Percentiles rank a stretch among this genome's conserved stretches.
phyloP scores from a whole-genome alignment of 2,888 invertebrate species.

The Sesia bembeciformis region DNA sequence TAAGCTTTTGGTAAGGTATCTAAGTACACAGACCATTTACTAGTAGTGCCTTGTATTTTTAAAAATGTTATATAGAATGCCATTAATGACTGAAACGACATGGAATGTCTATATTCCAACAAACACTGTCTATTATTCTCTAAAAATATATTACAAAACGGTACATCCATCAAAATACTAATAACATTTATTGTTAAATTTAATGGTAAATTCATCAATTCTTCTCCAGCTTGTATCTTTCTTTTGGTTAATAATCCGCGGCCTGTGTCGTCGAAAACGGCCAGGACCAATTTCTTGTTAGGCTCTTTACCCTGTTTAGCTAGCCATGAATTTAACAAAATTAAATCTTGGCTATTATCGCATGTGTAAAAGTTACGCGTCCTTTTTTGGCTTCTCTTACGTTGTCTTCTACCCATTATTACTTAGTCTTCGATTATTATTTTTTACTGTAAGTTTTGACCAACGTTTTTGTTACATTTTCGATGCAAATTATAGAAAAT shows the following conservation, averaged over 20 bases:
- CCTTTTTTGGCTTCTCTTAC: conserved; percentile 47
- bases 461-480: too few relatives aligned
- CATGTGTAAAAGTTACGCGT: conserved; percentile 38
- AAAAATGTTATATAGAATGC: conserved; percentile 83
- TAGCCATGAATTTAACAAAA: conserved; percentile 72
- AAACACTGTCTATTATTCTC: conserved; percentile 59
- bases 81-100: conserved; percentile 82
- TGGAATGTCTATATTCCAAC: conserved; percentile 35
- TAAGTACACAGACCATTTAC: conserved; percentile 79
- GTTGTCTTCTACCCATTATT: conserved; percentile 68
- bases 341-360: conserved; percentile 44
- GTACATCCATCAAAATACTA: conserved; percentile 68
- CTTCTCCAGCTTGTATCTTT: conserved; percentile 69
- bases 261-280: conserved; percentile 78
- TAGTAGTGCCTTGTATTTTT: conserved; percentile 66
- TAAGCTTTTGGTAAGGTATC: conserved; percentile 79
- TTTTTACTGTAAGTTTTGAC: too few relatives aligned
- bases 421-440: too few relatives aligned
- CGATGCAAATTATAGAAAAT: too few relatives aligned
- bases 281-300: conserved; percentile 69
- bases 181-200: conserved; percentile 74
- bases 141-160: conserved; percentile 66
- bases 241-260: conserved; percentile 81
- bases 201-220: conserved; percentile 76
- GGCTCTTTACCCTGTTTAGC: conserved; percentile 70